A percentile compares a stretch with the other conserved stretches of the same genome.
These are phyloP conservation scores for Anastrepha ludens DNA, from an alignment of 1,140 invertebrate genomes.

Conservation along the genomic window DNA sequence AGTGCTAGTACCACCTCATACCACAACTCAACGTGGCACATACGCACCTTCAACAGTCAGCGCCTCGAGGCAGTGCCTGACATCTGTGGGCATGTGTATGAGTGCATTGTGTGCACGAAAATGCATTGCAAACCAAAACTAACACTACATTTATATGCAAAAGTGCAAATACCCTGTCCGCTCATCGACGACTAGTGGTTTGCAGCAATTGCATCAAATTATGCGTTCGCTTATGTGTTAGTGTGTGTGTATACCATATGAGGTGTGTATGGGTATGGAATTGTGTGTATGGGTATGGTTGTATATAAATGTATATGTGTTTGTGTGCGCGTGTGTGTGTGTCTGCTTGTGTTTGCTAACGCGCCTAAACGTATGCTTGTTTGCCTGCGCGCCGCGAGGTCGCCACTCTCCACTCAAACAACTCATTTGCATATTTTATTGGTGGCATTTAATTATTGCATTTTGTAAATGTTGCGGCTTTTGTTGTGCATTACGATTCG, in stretches of 20 bases:
- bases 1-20: not conserved
- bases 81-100: not conserved
- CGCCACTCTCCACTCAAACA: constrained; percentile 22
- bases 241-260: not conserved
- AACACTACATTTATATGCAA: not conserved
- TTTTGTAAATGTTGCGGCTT: constrained; percentile 56
- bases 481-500: constrained; percentile 6
- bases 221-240: not conserved
- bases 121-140: constrained; percentile 23
- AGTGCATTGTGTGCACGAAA: not conserved
- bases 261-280: not conserved
- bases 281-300: not conserved
- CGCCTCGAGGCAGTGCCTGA: not conserved
- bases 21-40: not conserved
- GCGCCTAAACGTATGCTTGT: constrained; percentile 43
- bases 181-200: constrained; percentile 3
- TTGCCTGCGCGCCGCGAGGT: not conserved
- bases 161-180: not conserved
- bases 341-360: not conserved
- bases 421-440: constrained; percentile 57
- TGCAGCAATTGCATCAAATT: constrained; percentile 32
- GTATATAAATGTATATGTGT: not conserved
- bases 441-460: constrained; percentile 57
- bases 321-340: not conserved
- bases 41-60: not conserved